Percentiles rank a stretch among this genome's conserved stretches.
Conservation (phyloP, 2,888 invertebrate species). For the Acheta domesticus region DNA sequence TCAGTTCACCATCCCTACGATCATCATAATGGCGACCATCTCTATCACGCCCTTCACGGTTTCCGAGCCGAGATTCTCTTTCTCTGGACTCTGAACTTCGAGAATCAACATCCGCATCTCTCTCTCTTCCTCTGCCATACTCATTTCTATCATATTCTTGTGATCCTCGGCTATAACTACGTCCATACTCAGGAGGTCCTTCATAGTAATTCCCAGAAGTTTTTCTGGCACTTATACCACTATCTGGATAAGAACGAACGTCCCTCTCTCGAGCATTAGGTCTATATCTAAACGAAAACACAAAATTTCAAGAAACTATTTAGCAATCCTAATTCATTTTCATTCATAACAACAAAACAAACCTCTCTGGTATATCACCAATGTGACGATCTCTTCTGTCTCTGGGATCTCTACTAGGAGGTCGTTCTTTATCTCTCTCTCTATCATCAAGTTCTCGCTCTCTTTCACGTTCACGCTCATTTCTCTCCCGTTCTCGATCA, state of each 20-base stretch:
- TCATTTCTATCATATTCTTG: conserved; percentile 45
- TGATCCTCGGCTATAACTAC: conserved; percentile 45
- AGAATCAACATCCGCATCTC: conserved; percentile 37
- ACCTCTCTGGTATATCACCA: neutral
- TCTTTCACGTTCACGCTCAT: conserved; percentile 28
- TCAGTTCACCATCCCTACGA: conserved; percentile 31
- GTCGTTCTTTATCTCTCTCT: conserved; percentile 28
- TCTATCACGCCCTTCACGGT: neutral
- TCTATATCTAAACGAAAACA: conserved; percentile 24
- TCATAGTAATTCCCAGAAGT: conserved; percentile 32
- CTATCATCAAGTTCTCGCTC: conserved; percentile 26
- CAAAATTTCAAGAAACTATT: neutral
- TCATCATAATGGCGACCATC: conserved; percentile 23
- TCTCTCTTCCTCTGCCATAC: conserved; percentile 41
- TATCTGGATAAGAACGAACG: conserved; percentile 26
- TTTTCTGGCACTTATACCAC: conserved; percentile 24
- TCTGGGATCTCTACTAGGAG: conserved; percentile 29
- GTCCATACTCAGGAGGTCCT: conserved; percentile 43
- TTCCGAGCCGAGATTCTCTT: neutral
- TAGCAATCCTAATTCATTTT: neutral
- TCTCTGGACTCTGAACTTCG: neutral
- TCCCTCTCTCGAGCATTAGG: conserved; percentile 27
- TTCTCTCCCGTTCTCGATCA: conserved; percentile 28
- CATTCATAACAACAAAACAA: neutral
- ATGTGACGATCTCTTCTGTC: neutral